phyloP scores from a whole-genome alignment of 1,140 invertebrate species.

The Drosophila orosa region DNA sequence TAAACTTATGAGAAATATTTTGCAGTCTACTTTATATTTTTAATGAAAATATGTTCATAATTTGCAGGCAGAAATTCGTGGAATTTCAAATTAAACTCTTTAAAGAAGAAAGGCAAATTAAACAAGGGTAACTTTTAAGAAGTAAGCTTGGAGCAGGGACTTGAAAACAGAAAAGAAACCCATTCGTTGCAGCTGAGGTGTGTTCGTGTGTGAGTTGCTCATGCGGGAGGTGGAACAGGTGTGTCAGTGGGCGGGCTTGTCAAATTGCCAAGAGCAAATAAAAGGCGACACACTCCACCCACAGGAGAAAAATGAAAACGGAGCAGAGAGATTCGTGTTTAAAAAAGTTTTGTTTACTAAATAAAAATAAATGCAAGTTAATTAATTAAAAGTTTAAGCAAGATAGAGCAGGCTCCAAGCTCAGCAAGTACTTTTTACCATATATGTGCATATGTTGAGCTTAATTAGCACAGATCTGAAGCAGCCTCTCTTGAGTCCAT shows the following conservation, averaged over 20 bases:
- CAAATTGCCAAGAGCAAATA: constrained; percentile 53
- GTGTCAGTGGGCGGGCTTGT: constrained; percentile 16
- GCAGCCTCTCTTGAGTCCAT: constrained; percentile 9
- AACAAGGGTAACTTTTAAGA: constrained; percentile 5
- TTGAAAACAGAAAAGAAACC: constrained; percentile 12
- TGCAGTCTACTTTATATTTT: neutral
- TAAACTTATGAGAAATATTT: neutral
- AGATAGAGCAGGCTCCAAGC: constrained; percentile 71
- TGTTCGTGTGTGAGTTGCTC: constrained; percentile 7
- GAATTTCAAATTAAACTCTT: constrained; percentile 10
- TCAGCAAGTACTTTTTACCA: constrained; percentile 14
- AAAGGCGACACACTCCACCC: constrained; percentile 15
- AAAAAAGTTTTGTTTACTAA: constrained; percentile 78
- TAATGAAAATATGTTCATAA: constrained; percentile 8
- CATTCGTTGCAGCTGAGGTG: constrained; percentile 35
- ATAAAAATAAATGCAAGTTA: constrained; percentile 80
- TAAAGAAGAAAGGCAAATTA: constrained; percentile 11
- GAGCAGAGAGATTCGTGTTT: constrained; percentile 8
- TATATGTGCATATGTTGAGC: constrained; percentile 28
- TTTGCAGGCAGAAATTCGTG: neutral
- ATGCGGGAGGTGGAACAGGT: constrained; percentile 28
- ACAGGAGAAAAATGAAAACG: neutral
- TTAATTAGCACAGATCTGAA: constrained; percentile 55
- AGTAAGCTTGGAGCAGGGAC: neutral
- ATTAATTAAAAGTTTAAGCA: constrained; percentile 77